Conservation (phyloP, 1,140 invertebrate species). For the Daktulosphaira vitifoliae region DNA sequence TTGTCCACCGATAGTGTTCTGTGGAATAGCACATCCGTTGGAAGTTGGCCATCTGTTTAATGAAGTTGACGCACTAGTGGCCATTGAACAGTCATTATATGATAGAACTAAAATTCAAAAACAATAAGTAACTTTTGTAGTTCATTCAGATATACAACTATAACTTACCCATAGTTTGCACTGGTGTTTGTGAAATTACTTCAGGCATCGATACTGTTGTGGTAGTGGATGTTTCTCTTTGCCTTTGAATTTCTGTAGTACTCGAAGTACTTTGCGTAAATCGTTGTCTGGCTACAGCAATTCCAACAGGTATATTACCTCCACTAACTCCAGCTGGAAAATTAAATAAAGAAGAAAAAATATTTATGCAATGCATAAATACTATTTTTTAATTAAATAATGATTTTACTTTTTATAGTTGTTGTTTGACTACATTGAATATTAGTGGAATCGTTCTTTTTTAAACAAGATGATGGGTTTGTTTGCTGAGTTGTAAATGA, state of each 20-base stretch:
- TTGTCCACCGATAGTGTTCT: slow-evolving; percentile 17
- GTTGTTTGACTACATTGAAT: slow-evolving; percentile 12
- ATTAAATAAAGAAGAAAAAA: too few relatives aligned
- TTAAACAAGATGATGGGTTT: background rate
- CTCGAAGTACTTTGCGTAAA: slow-evolving; percentile 15
- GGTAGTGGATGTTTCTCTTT: background rate
- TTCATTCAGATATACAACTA: background rate
- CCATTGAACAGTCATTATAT: slow-evolving; percentile 27
- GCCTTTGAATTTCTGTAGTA: slow-evolving; percentile 1
- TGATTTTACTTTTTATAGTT: slow-evolving; percentile 27
- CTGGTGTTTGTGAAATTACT: slow-evolving; percentile 6
- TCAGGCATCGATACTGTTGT: slow-evolving; percentile 14
- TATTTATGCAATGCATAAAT: too few relatives aligned
- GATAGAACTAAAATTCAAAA: slow-evolving; percentile 5
- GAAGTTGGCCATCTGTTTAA: slow-evolving; percentile 21
- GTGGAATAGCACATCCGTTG: slow-evolving; percentile 11
- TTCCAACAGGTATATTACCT: slow-evolving; percentile 63
- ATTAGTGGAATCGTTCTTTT: slow-evolving; percentile 13
- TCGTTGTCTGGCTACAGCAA: slow-evolving; percentile 73
- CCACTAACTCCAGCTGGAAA: slow-evolving; percentile 19
- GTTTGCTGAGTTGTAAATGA: background rate
- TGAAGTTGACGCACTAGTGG: background rate
- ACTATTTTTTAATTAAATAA: too few relatives aligned
- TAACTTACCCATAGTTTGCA: slow-evolving; percentile 25
- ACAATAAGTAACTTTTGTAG: too few relatives aligned